phyloP scores from a whole-genome alignment of 1,140 invertebrate genomes.

The Microplitis demolitor region DNA sequence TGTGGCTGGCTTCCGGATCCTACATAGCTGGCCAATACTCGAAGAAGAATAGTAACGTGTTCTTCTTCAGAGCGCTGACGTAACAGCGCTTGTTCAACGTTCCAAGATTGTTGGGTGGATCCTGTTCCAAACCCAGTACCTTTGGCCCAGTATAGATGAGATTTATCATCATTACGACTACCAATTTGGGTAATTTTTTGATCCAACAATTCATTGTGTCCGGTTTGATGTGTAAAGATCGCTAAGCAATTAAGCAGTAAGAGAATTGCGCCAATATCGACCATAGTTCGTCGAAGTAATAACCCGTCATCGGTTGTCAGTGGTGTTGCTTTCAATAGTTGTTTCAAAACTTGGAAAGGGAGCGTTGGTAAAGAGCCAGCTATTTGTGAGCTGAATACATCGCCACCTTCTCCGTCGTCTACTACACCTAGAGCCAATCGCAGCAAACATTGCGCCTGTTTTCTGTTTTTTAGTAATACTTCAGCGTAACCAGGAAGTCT shows the following conservation, averaged over 20 bases:
- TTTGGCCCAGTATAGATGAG: constrained; percentile 93
- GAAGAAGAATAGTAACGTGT: constrained; percentile 80
- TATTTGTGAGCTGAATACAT: constrained; percentile 77
- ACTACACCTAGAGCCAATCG: constrained; percentile 86
- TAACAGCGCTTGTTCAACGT: constrained; percentile 90
- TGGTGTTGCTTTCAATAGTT: constrained; percentile 78
- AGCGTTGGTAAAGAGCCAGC: constrained; percentile 80
- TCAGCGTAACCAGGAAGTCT: constrained; percentile 88
- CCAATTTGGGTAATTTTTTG: constrained; percentile 39
- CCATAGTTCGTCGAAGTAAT: constrained; percentile 75
- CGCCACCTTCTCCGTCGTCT: constrained; percentile 87
- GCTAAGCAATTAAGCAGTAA: constrained; percentile 85
- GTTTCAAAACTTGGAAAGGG: constrained; percentile 84
- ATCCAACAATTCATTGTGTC: constrained; percentile 42
- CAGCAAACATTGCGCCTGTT: constrained; percentile 83
- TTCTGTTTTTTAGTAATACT: constrained; percentile 80
- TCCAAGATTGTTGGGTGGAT: constrained; percentile 93
- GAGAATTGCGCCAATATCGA: constrained; percentile 82
- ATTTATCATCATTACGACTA: constrained; percentile 70
- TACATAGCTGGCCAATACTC: constrained; percentile 86
- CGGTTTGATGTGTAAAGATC: constrained; percentile 84
- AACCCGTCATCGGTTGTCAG: constrained; percentile 82
- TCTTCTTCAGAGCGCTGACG: constrained; percentile 90
- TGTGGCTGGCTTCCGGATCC: constrained; percentile 70
- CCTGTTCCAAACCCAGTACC: constrained; percentile 94